These are phyloP conservation scores for Sesia apiformis DNA, from an alignment of 2,888 invertebrate species.

Conservation along the genomic window DNA sequence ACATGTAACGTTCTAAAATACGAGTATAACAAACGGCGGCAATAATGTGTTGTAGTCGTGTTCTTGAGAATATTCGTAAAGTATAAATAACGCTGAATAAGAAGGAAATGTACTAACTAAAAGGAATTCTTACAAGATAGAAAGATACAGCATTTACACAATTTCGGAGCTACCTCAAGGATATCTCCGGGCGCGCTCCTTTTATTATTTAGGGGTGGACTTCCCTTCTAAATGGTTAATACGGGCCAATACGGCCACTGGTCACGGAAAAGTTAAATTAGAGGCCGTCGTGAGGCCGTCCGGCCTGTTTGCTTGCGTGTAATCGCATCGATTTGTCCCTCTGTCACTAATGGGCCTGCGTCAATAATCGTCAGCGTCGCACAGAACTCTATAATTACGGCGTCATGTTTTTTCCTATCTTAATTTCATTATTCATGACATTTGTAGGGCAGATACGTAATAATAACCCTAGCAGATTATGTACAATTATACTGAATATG, in stretches of 20 bases:
- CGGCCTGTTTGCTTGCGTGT: constrained; percentile 35
- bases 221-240: constrained; percentile 55
- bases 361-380: constrained; percentile 14
- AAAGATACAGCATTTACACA: no score
- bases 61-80: no score
- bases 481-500: neutral
- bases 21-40: no score
- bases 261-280: constrained; percentile 64
- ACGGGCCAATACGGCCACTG: constrained; percentile 39
- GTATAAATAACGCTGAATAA: no score
- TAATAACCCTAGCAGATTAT: neutral
- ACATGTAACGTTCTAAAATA: no score
- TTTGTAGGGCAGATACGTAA: neutral
- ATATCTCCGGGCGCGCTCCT: constrained; percentile 43
- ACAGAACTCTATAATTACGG: neutral
- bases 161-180: constrained; percentile 21
- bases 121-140: no score
- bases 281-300: constrained; percentile 30
- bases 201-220: constrained; percentile 60
- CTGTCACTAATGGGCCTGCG: constrained; percentile 26
- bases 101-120: no score
- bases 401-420: neutral
- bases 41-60: no score
- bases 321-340: constrained; percentile 45
- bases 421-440: neutral